These are phyloP conservation scores for Sphecodes monilicornis DNA, from an alignment of 2,888 invertebrate species.

Conservation along the genomic window DNA sequence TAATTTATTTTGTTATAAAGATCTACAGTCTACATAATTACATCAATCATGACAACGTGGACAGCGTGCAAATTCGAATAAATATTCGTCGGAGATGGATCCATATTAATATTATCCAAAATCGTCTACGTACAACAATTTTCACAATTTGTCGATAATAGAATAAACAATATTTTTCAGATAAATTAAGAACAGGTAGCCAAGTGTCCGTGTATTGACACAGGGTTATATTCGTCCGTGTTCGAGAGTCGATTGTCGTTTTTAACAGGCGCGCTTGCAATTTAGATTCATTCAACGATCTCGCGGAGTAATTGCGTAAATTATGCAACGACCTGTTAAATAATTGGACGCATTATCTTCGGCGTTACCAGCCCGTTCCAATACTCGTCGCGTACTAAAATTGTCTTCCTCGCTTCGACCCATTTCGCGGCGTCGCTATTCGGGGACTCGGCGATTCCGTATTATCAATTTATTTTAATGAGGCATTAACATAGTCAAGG, in stretches of 20 bases:
- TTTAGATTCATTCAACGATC: not conserved
- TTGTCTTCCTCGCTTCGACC: not conserved
- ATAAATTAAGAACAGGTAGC: not conserved
- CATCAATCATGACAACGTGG: too few species aligned
- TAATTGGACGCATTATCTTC: not conserved
- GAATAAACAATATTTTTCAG: not conserved
- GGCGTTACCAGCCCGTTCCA: not conserved
- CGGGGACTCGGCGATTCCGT: not conserved
- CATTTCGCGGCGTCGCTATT: constrained; percentile 2
- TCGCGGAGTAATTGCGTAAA: constrained; percentile 1
- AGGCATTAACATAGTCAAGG: constrained; percentile 2
- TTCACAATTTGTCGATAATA: not conserved
- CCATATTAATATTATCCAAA: too few species aligned
- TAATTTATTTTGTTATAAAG: too few species aligned
- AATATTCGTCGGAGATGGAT: too few species aligned
- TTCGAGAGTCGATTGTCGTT: not conserved
- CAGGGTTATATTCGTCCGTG: not conserved
- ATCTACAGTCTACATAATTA: too few species aligned
- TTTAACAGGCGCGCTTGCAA: not conserved
- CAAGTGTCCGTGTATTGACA: not conserved
- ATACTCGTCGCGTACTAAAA: not conserved
- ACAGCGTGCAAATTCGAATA: too few species aligned
- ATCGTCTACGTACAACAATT: too few species aligned
- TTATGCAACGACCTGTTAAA: constrained; percentile 7
- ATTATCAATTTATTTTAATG: constrained; percentile 7